Evolutionary conservation across 2,888 invertebrate genomes (phyloP), one percentile per base, ranked within the genome.

Genomic region (Epinotia brunnichana): DNA sequence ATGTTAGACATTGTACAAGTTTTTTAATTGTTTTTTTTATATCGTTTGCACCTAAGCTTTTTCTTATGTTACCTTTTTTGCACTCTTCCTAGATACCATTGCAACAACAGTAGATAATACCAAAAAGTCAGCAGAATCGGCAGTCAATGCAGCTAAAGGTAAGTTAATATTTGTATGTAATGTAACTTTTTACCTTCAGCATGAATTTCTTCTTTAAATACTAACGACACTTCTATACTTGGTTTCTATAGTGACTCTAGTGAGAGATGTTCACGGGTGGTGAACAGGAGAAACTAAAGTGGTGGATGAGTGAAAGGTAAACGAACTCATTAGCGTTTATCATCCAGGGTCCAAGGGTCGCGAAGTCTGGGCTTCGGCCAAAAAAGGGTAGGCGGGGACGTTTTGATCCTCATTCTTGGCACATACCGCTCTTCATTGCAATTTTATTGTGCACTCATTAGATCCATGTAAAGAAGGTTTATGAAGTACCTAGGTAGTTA

Each of bases 91-190:
- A 92, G 92, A 92, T 82, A 90, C 91, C 75, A 70, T 92, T 74
- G 85, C 90, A 48, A 87, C 89, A 19, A 89, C 91, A 70, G 87
- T 85, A 75, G 92, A 92, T 78, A 91, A 88, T 76, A 89, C 93
- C 73, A 93, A 90, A 83, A 93, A 90, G 75, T 88, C 91, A 11
- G 92, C 94, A 1, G 92, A 92, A 75, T 83, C 90, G 19, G 93
- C 93, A n/a, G 85, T 86, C 63, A 90, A 87, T 76, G 82, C 90
- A 73, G 86, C 92, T 24, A 92, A 90, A 89, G 91, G 92, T 91
- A 82, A 84, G 83, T 24, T 57, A 15, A 13, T n/a, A 13, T 35
- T 53, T 3, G 15, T 56, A 13, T 21, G 21, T 24, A 24, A 10
- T n/a, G 2, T 19, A 24, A 44, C n/a, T 48, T 5, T 24, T 19